phyloP scores from a whole-genome alignment of 2,113 vertebrate genomes.

The Strix uralensis region DNA sequence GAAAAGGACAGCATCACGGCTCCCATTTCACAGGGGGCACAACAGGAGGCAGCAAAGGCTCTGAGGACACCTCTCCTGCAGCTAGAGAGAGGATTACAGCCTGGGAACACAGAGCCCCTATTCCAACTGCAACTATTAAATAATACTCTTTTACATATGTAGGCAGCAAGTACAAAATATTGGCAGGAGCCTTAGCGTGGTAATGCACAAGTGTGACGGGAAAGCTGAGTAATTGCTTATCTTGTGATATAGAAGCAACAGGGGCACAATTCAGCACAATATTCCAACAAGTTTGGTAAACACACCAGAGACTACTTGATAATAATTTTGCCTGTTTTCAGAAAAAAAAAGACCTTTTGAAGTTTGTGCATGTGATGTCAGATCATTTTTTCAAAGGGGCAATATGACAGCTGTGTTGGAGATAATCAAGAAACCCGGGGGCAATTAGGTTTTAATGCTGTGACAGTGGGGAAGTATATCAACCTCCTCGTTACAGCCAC shows the following conservation, averaged over 20 bases:
- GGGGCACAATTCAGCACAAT: not conserved
- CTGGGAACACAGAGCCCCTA: not conserved
- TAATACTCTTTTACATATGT: not conserved
- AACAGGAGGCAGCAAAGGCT: not conserved
- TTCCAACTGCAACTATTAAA: not conserved
- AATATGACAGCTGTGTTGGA: constrained; percentile 30
- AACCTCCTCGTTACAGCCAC: not conserved
- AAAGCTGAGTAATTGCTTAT: not conserved
- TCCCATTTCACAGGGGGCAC: not conserved
- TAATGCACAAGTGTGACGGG: not conserved
- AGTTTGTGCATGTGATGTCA: not conserved
- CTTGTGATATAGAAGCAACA: not conserved
- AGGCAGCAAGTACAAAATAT: not conserved
- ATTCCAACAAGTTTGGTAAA: not conserved
- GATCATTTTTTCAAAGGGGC: constrained; percentile 41
- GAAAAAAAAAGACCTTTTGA: not conserved
- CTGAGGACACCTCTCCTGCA: not conserved
- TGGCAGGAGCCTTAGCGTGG: not conserved
- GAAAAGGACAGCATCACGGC: not conserved
- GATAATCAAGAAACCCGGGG: constrained; percentile 45
- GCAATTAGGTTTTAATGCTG: constrained; percentile 41
- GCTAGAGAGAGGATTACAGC: not conserved
- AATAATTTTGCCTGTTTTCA: not conserved
- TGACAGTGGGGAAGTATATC: constrained; percentile 26
- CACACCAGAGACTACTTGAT: not conserved